These are phyloP conservation scores for Vanessa cardui DNA, from an alignment of 2,888 invertebrate species.

Conservation along the genomic window DNA sequence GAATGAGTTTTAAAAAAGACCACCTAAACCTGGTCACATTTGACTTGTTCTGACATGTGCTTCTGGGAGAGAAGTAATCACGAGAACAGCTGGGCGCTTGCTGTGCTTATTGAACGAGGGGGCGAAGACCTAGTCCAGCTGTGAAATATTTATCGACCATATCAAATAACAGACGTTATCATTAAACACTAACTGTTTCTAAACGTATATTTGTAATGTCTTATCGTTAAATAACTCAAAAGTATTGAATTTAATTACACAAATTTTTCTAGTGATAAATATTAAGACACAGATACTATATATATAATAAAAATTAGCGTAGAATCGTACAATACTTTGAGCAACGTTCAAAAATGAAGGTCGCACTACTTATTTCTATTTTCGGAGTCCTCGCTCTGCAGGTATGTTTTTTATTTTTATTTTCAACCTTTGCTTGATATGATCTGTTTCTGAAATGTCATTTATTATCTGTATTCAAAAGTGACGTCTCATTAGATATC, in stretches of 20 bases:
- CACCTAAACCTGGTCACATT: too few relatives aligned
- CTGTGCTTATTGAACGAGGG: too few relatives aligned
- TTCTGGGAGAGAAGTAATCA: too few relatives aligned
- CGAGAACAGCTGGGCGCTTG: too few relatives aligned
- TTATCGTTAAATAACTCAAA: neutral
- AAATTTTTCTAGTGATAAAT: slow-evolving; percentile 24
- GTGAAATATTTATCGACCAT: too few relatives aligned
- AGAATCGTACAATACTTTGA: neutral
- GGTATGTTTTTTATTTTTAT: slow-evolving; percentile 41
- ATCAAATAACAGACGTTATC: neutral
- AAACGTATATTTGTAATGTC: neutral
- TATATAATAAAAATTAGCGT: slow-evolving; percentile 21
- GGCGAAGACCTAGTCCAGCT: too few relatives aligned
- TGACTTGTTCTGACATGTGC: too few relatives aligned
- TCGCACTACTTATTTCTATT: slow-evolving; percentile 45
- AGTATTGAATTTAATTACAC: slow-evolving; percentile 1
- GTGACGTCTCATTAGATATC: too few relatives aligned
- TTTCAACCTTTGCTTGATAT: neutral
- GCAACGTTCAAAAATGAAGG: slow-evolving; percentile 50
- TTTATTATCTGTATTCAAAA: too few relatives aligned
- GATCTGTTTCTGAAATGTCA: too few relatives aligned
- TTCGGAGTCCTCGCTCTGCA: slow-evolving; percentile 50
- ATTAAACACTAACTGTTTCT: neutral
- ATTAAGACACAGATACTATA: slow-evolving; percentile 24
- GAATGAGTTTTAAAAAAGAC: too few relatives aligned